Evolutionary conservation across 1,140 invertebrate species (phyloP), one percentile per base, ranked within the genome.

Genomic region (Solenopsis invicta): DNA sequence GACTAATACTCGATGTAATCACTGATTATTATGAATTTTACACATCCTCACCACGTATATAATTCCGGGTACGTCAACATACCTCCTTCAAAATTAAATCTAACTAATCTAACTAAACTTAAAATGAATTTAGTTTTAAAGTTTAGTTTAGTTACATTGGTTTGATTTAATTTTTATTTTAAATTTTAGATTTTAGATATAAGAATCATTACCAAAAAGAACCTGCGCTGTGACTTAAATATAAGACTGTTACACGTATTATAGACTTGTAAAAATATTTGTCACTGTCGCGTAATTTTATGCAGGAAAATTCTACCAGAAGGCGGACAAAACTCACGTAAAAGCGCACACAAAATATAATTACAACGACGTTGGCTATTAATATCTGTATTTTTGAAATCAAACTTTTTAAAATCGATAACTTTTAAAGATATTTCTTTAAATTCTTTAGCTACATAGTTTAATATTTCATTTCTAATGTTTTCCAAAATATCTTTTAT

Each of bases 1-100:
- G 96, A 96, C 89, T 96, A 96, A 90, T 96, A 97, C 16, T 95
- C 94, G 50, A 97, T 95, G 87, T 96, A 96, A 91, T 97, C 97
- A 6, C 96, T 95, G 3, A 97, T n/a, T n/a, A n/a, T n/a, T n/a
- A n/a, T 95, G 74, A 97, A 96, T 29, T 93, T 93, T 4, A 96
- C 95, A 77, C 96, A 95, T 29, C 96, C 96, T 89, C 96, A 93
- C 96, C 97, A 97, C 5, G 95, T 96, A 85, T 95, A 95, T 21
- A 97, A 94, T 87, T 96, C 96, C 0, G 96, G 94, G 92, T 96
- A 97, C 12, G 96, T 96, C 48, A 97, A 93, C 62, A 96, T 96
- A 45, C 97, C 97, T 48, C 96, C 96, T 37, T 96, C 95, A 82
- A 97, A 96, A n/a, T 96, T 95, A 16, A 97, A 56, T 29, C 29